Evolutionary conservation across 2,888 invertebrate species (phyloP).

Genomic region (Gryllus longicercus): DNA sequence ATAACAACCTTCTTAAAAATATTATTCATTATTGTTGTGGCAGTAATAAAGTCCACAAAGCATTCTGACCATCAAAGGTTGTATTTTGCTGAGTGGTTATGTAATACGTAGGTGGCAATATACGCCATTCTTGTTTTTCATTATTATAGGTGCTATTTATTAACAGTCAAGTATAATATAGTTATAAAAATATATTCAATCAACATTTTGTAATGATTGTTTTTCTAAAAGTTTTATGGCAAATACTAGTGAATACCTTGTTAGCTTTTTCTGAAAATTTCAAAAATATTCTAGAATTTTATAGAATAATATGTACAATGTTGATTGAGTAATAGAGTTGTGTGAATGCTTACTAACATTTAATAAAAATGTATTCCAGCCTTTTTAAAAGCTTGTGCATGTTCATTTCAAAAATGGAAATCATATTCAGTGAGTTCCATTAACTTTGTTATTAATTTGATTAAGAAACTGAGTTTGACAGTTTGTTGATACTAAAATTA

Average conservation of each 20-base stretch:
- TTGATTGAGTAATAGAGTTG: not conserved
- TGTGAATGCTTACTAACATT: slow-evolving; percentile 25
- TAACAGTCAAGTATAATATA: too few relatives aligned
- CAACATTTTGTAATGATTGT: not conserved
- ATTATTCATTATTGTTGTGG: slow-evolving; percentile 19
- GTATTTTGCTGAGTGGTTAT: too few relatives aligned
- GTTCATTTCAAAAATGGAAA: too few relatives aligned
- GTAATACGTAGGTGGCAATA: too few relatives aligned
- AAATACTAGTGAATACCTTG: not conserved
- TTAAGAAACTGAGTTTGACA: not conserved
- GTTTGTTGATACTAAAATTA: not conserved
- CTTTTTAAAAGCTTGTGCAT: too few relatives aligned
- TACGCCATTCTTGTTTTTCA: too few relatives aligned
- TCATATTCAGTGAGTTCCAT: too few relatives aligned
- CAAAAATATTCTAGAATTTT: slow-evolving; percentile 12
- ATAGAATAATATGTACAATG: not conserved
- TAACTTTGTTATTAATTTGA: not conserved
- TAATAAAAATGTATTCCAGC: slow-evolving; percentile 23
- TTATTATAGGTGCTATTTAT: too few relatives aligned
- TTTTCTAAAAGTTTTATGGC: not conserved
- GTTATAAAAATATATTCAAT: not conserved
- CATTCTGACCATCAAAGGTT: too few relatives aligned
- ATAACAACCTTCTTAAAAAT: not conserved
- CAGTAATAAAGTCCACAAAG: not conserved
- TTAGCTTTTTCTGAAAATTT: not conserved